Evolutionary conservation across 1,140 invertebrate genomes (phyloP), one percentile per base, ranked within the genome.

Genomic region (Leptopilina boulardi): DNA sequence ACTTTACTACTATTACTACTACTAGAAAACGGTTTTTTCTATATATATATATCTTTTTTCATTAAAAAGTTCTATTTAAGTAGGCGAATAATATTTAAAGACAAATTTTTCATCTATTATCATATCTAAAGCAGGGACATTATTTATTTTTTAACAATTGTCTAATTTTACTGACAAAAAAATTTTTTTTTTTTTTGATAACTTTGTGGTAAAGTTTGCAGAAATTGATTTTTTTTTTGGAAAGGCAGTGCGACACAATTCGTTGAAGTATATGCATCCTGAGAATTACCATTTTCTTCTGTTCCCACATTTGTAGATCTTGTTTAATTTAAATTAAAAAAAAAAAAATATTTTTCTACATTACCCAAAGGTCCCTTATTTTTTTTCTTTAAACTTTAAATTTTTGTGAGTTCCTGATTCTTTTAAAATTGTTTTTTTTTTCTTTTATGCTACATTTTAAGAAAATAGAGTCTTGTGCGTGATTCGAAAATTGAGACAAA

Each of bases 241-340:
- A 74, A 23, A 80, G 79, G 54, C 77, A 78, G 77, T 78, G 73
- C 75, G 51, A 66, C 70, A 78, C 44, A 76, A 30, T 59, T 80
- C 72, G 21, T 73, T 80, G n/a, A 78, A 38, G 19, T 42, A 75
- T n/a, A n/a, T 34, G 26, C 59, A 23, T n/a, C 59, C 26, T 66
- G 26, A 66, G 26, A 66, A 30, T 26, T 59, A 13, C 26, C 21
- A 30, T 23, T 30, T 30, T 30, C 13, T 34, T 34, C 9, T 66
- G 21, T 66, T 34, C 21, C 56, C 56, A 11, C 21, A 59, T 26
- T 59, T n/a, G n/a, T n/a, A n/a, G n/a, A n/a, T n/a, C n/a, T 26
- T 15, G 18, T 56, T 11, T 4, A 21, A 56, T 21, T 11, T 30
- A 30, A n/a, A n/a, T n/a, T n/a, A n/a, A n/a, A n/a, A n/a, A n/a